phyloP scores from a whole-genome alignment of 2,888 invertebrate species.

The Gastracanthus pulcherrimus region DNA sequence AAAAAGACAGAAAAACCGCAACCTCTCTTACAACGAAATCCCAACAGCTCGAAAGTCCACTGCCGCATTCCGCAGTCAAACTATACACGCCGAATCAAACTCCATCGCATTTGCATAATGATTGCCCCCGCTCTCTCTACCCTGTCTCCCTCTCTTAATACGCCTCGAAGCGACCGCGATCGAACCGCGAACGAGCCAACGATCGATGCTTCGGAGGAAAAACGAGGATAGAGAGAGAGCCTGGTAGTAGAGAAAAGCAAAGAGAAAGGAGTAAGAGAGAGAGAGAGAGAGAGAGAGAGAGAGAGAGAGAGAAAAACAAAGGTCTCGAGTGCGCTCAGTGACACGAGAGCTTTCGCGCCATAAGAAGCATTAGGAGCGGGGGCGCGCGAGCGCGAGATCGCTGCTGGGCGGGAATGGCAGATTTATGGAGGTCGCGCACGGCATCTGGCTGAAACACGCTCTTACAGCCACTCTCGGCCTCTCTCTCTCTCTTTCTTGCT shows the following conservation, averaged over 20 bases:
- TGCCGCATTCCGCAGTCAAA: not conserved
- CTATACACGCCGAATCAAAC: conserved; percentile 19
- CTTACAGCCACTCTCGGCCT: conserved; percentile 62
- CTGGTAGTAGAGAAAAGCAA: not conserved
- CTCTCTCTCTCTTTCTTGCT: not conserved
- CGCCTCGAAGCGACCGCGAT: conserved; percentile 15
- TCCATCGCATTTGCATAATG: conserved; percentile 36
- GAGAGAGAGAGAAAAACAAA: conserved; percentile 19
- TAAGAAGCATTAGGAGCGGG: conserved; percentile 70
- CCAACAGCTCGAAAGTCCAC: not conserved
- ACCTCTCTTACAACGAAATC: not conserved
- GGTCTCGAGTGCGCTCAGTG: conserved; percentile 43
- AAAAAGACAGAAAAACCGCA: not conserved
- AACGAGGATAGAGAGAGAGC: too few relatives aligned
- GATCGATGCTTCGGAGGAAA: conserved; percentile 26
- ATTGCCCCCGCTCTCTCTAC: not conserved
- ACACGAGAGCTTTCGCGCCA: conserved; percentile 66
- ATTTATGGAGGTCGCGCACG: conserved; percentile 73
- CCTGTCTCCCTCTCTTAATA: conserved; percentile 20
- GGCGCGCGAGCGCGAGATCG: conserved; percentile 53
- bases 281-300: conserved; percentile 11
- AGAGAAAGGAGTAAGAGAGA: conserved; percentile 2
- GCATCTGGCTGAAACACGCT: conserved; percentile 71
- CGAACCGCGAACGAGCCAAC: conserved; percentile 29
- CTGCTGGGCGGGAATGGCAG: conserved; percentile 70